phyloP scores from a whole-genome alignment of 2,113 vertebrate species.

The Plotosus lineatus region DNA sequence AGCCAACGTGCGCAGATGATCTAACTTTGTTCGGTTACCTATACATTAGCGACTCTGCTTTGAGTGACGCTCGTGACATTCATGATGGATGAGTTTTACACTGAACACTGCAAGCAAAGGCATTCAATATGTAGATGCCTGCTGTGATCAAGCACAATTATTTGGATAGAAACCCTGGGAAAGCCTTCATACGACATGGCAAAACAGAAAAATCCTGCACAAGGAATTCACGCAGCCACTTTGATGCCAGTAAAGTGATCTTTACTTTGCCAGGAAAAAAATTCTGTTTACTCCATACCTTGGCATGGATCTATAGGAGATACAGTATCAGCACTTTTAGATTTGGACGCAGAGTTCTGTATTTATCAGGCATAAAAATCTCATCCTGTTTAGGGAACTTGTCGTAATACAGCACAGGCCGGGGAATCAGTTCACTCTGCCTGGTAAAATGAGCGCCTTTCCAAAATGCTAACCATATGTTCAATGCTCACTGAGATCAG shows the following conservation, averaged over 20 bases:
- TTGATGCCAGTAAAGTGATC: slow-evolving; percentile 49
- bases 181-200: slow-evolving; percentile 14
- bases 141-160: slow-evolving; percentile 32
- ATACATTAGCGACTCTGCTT: not conserved
- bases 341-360: slow-evolving; percentile 37
- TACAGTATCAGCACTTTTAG: slow-evolving; percentile 54
- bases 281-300: slow-evolving; percentile 54
- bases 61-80: not conserved
- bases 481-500: slow-evolving; percentile 63
- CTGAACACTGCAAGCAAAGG: not conserved
- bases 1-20: slow-evolving; percentile 16
- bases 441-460: slow-evolving; percentile 56
- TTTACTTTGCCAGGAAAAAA: slow-evolving; percentile 48
- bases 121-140: slow-evolving; percentile 15
- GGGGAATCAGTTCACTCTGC: slow-evolving; percentile 58
- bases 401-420: slow-evolving; percentile 49
- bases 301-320: slow-evolving; percentile 53
- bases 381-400: slow-evolving; percentile 59
- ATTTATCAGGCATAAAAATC: slow-evolving; percentile 59
- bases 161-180: slow-evolving; percentile 21
- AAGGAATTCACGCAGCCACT: slow-evolving; percentile 9
- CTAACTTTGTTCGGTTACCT: slow-evolving; percentile 25
- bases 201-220: slow-evolving; percentile 1
- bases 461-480: slow-evolving; percentile 74
- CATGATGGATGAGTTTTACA: slow-evolving; percentile 20